These are phyloP conservation scores for Leucoptera coffeella DNA, from an alignment of 2,888 invertebrate genomes.

Conservation along the genomic window DNA sequence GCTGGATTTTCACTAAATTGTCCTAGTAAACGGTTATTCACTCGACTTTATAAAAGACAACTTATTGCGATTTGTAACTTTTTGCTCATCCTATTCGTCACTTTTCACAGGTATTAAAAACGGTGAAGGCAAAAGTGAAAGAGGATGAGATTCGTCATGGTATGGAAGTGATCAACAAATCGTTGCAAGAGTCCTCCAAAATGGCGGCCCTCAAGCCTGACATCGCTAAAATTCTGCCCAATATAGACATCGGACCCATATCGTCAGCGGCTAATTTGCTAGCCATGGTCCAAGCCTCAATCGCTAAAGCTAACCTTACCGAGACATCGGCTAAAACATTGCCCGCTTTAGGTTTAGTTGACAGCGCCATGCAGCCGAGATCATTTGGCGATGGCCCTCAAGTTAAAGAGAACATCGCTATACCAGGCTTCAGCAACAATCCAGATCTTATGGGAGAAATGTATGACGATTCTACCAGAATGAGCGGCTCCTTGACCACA, in stretches of 20 bases:
- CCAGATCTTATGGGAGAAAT: too few relatives aligned
- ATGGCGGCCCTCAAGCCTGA: slow-evolving; percentile 6
- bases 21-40: too few relatives aligned
- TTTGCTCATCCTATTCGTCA: too few relatives aligned
- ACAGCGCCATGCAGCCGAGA: slow-evolving; percentile 20
- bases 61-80: too few relatives aligned
- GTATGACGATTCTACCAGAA: too few relatives aligned
- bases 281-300: slow-evolving; percentile 32
- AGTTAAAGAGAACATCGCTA: too few relatives aligned
- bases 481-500: too few relatives aligned
- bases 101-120: slow-evolving; percentile 55
- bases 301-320: slow-evolving; percentile 10
- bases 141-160: slow-evolving; percentile 55
- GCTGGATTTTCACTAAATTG: too few relatives aligned
- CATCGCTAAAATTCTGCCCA: slow-evolving; percentile 5
- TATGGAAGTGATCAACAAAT: slow-evolving; percentile 49
- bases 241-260: slow-evolving; percentile 12
- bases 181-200: slow-evolving; percentile 20
- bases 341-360: slow-evolving; percentile 15
- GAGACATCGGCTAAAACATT: slow-evolving; percentile 5
- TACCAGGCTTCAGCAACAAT: too few relatives aligned
- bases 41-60: too few relatives aligned
- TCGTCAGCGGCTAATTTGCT: slow-evolving; percentile 28
- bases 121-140: slow-evolving; percentile 66
- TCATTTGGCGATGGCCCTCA: slow-evolving; percentile 27